Conservation (phyloP, 2,113 vertebrate species). For the Empidonax alnorum region DNA sequence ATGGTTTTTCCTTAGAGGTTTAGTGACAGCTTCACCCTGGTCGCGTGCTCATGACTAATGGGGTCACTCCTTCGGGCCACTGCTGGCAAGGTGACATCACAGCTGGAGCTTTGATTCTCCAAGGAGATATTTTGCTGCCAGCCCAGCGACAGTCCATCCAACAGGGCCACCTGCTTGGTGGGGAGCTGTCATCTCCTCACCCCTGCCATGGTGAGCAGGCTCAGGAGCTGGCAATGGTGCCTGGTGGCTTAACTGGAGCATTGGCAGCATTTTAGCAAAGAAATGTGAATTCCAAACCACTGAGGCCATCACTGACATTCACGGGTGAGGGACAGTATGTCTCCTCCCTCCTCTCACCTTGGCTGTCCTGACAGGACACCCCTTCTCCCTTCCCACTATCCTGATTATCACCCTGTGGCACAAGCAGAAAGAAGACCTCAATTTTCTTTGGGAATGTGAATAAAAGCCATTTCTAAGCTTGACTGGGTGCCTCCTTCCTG, state of each 20-base stretch:
- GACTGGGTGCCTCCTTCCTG: neutral
- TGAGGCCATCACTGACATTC: neutral
- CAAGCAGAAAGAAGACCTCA: neutral
- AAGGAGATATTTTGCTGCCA: neutral
- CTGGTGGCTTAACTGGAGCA: neutral
- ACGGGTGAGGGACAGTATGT: neutral
- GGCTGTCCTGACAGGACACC: neutral
- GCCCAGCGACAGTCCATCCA: neutral
- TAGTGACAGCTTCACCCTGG: neutral
- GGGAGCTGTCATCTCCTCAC: neutral
- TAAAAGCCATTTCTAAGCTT: conserved; percentile 17
- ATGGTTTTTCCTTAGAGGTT: neutral
- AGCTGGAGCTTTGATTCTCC: neutral
- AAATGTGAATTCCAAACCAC: neutral
- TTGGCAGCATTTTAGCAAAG: neutral
- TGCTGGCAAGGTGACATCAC: neutral
- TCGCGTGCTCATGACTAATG: neutral
- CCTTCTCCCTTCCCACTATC: neutral
- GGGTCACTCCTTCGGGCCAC: neutral
- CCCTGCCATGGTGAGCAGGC: neutral
- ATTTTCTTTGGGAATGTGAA: neutral
- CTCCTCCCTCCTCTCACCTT: neutral
- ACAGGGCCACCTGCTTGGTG: fast-evolving
- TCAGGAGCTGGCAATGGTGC: neutral
- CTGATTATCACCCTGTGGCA: neutral